Base-by-base conservation (phyloP, 2,797 vertebrate genomes). In the Esox masquinongy region DNA sequence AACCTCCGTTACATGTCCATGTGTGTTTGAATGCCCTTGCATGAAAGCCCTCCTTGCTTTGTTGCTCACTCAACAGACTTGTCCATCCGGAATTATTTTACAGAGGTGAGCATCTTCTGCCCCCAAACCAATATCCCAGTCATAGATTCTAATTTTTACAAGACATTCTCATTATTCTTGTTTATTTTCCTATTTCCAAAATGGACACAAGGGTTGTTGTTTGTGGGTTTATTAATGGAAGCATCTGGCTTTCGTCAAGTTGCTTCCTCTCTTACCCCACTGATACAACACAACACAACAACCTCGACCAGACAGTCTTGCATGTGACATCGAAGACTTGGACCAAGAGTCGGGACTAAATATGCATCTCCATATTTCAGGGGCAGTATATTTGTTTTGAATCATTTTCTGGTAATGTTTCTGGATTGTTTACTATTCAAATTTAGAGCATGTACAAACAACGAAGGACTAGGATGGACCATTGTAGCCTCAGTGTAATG, bases 381-480 rank as follows among this genome's bases (percentile, higher is more conserved):
- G 76, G 74, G 34, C 3, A 72, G 26, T 49, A 19, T 17, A 16
- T 80, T 80, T 81, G n/a, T 75, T 74, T 75, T 80, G 12, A 80
- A 79, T 51, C 66, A 24, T 75, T 74, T 66, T 68, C 70, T 68
- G 75, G 59, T 69, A 64, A 67, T 78, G 66, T 81, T 66, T 85
- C 76, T 43, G 7, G 51, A 74, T 12, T 76, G 71, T 76, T 73
- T 64, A 80, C 53, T 69, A 53, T 43, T 56, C 34, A 74, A 26
- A 66, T 78, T 79, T 73, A 77, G 76, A 72, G 66, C 71, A 56
- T 70, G 29, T 9, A 22, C 68, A 81, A 81, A 75, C 47, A 79
- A 2, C 14, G 56, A 51, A 19, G 31, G n/a, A 69, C 69, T 34
- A 49, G 14, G 39, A 50, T 53, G 39, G 29, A 31, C 29, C 29